phyloP scores from a whole-genome alignment of 1,140 invertebrate species.

The Cotesia glomerata region DNA sequence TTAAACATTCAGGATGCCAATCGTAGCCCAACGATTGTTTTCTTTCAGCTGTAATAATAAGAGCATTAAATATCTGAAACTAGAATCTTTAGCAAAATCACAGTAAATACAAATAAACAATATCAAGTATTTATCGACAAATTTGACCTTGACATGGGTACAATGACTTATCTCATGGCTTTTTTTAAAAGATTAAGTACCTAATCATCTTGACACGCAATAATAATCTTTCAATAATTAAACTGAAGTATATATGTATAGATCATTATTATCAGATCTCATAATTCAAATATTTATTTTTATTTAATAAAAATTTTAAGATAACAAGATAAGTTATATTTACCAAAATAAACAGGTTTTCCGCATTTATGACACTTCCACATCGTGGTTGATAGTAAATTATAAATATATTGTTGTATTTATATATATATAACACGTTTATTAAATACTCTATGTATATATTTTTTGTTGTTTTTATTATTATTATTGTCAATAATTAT shows the following conservation, averaged over 20 bases:
- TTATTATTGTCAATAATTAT: too few relatives aligned
- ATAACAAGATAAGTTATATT: constrained; percentile 40
- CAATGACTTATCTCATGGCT: constrained; percentile 25
- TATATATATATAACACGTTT: too few relatives aligned
- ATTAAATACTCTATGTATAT: too few relatives aligned
- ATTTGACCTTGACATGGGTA: constrained; percentile 33
- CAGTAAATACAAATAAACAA: not conserved
- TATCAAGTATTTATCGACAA: not conserved
- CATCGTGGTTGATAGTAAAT: constrained; percentile 62
- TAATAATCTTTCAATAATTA: not conserved
- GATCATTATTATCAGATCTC: too few relatives aligned
- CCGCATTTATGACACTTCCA: constrained; percentile 88
- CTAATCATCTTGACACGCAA: not conserved
- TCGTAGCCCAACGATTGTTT: constrained; percentile 91
- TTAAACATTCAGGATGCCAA: constrained; percentile 90
- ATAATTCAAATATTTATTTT: too few relatives aligned
- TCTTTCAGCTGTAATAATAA: constrained; percentile 76
- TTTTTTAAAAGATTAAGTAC: not conserved
- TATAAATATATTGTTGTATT: too few relatives aligned
- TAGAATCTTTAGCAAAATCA: not conserved
- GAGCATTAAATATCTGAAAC: not conserved
- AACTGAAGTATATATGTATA: too few relatives aligned
- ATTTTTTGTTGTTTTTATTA: too few relatives aligned
- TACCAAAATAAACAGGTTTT: constrained; percentile 87
- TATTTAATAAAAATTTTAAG: not conserved